A percentile compares a stretch with the other conserved stretches of the same genome.
phyloP scores from a whole-genome alignment of 2,113 vertebrate genomes.

The Rhynchomys soricoides region DNA sequence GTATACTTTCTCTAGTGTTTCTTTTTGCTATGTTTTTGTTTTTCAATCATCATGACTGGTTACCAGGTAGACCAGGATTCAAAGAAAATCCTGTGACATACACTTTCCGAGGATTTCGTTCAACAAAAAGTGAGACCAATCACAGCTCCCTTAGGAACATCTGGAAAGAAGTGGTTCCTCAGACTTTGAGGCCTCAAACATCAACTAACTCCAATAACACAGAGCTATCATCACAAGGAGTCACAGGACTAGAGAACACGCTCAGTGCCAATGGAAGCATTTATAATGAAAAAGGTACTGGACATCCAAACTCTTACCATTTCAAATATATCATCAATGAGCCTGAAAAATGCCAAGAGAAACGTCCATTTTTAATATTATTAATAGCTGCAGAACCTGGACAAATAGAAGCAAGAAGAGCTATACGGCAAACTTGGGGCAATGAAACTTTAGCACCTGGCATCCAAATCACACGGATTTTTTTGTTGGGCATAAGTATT shows the following conservation, averaged over 20 bases:
- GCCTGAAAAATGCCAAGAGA: slow-evolving; percentile 90
- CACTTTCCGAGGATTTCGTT: slow-evolving; percentile 87
- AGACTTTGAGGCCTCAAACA: slow-evolving; percentile 83
- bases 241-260: slow-evolving; percentile 85
- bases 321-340: slow-evolving; percentile 95
- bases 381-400: slow-evolving; percentile 94
- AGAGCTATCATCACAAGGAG: slow-evolving; percentile 83
- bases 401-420: slow-evolving; percentile 93
- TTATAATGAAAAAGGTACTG: slow-evolving; percentile 84
- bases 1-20: slow-evolving; percentile 89
- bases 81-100: slow-evolving; percentile 90
- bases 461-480: slow-evolving; percentile 90
- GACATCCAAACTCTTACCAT: slow-evolving; percentile 83
- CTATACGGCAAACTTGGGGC: slow-evolving; percentile 97
- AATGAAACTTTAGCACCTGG: slow-evolving; percentile 91
- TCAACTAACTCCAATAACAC: slow-evolving; percentile 87
- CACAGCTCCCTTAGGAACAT: slow-evolving; percentile 84
- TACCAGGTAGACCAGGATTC: slow-evolving; percentile 87
- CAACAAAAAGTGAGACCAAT: slow-evolving; percentile 90
- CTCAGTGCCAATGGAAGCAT: slow-evolving; percentile 89
- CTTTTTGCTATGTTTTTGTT: slow-evolving; percentile 91
- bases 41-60: slow-evolving; percentile 91
- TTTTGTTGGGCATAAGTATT: slow-evolving; percentile 91
- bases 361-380: slow-evolving; percentile 92
- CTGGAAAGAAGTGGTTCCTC: slow-evolving; percentile 88